These are phyloP conservation scores for Vesta saturnalis DNA, from an alignment of 2,888 invertebrate species.

Conservation along the genomic window DNA sequence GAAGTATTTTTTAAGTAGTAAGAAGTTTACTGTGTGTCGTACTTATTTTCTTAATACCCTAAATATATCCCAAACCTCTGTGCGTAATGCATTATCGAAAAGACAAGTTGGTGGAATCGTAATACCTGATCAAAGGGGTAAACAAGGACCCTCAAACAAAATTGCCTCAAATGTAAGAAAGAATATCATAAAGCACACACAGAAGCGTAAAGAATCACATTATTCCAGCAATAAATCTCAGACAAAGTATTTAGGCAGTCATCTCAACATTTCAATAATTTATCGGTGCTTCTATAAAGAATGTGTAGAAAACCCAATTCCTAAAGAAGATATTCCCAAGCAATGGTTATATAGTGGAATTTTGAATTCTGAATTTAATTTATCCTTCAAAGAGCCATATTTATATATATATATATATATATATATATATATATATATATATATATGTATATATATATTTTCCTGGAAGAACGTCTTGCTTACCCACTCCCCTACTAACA, in stretches of 20 bases:
- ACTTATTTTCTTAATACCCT: too few species aligned
- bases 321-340: slow-evolving; percentile 34
- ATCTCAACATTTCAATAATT: too few species aligned
- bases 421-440: too few species aligned
- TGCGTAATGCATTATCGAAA: too few species aligned
- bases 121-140: not conserved
- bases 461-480: too few species aligned
- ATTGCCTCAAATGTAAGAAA: too few species aligned
- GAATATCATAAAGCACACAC: not conserved
- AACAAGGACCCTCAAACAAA: not conserved
- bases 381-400: slow-evolving; percentile 29
- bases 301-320: slow-evolving; percentile 28
- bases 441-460: too few species aligned
- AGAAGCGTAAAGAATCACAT: not conserved
- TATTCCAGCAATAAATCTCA: not conserved
- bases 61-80: not conserved
- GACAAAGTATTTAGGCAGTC: not conserved
- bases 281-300: too few species aligned
- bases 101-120: too few species aligned
- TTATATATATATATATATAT: too few species aligned
- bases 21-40: not conserved
- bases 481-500: too few species aligned
- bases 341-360: slow-evolving; percentile 37
- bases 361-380: slow-evolving; percentile 38
- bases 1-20: not conserved